Conservation (phyloP, 2,797 vertebrate species). For the Enteromius treurensis region DNA sequence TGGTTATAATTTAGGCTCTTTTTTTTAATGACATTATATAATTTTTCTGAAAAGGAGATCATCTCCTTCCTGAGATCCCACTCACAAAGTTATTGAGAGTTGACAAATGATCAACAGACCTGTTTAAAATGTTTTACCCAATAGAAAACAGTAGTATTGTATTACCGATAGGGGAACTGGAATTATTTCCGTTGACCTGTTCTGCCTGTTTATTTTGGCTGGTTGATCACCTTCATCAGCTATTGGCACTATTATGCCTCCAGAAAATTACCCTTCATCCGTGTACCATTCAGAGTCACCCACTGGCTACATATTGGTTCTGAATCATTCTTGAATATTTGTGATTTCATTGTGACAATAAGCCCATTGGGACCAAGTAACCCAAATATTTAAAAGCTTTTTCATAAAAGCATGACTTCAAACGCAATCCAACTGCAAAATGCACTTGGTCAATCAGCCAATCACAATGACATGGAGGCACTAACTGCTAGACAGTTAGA, state of each 20-base stretch:
- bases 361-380: constrained; percentile 23
- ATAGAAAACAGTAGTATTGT: constrained; percentile 2
- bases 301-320: constrained; percentile 1
- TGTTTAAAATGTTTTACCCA: constrained; percentile 18
- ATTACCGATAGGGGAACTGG: constrained; percentile 5
- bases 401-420: background rate
- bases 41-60: background rate
- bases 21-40: constrained; percentile 48
- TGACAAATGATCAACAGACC: constrained; percentile 34
- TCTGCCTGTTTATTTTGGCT: constrained; percentile 14
- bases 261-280: constrained; percentile 22
- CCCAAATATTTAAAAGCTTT: constrained; percentile 37
- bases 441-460: background rate
- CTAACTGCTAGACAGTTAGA: background rate
- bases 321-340: background rate
- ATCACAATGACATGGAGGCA: background rate
- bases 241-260: constrained; percentile 15
- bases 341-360: constrained; percentile 30
- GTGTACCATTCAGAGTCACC: constrained; percentile 11
- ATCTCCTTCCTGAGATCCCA: constrained; percentile 22
- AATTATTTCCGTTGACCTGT: background rate
- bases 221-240: constrained; percentile 9
- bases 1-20: constrained; percentile 28
- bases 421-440: background rate
- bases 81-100: constrained; percentile 28